Percentiles rank a stretch among this genome's conserved stretches.
These are phyloP conservation scores for Drosophila simulans DNA, from an alignment of 1,140 invertebrate genomes.

Conservation along the genomic window DNA sequence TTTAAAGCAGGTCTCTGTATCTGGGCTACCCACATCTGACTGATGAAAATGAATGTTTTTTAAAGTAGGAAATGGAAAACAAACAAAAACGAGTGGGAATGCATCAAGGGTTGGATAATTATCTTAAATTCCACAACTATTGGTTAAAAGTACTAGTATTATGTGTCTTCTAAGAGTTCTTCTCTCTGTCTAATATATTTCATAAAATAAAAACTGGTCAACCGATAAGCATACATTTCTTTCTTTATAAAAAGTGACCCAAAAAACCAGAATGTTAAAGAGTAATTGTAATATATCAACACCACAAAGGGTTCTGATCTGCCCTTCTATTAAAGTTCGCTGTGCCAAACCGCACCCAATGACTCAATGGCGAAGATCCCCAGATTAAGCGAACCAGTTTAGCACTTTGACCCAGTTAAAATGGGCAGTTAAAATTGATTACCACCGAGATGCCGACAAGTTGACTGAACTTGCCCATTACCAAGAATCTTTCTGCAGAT, in stretches of 20 bases:
- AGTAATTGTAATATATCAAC: constrained; percentile 10
- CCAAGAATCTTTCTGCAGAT: constrained; percentile 49
- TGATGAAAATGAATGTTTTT: constrained; percentile 84
- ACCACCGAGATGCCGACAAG: constrained; percentile 18
- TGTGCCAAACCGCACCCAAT: constrained; percentile 20
- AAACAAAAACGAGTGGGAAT: constrained; percentile 25
- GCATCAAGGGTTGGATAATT: constrained; percentile 17
- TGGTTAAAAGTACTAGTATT: background rate
- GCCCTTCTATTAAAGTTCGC: constrained; percentile 1
- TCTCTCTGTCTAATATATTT: too few species aligned
- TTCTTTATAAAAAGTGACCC: background rate
- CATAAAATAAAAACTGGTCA: too few species aligned
- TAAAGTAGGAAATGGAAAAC: constrained; percentile 83
- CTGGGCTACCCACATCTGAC: constrained; percentile 43
- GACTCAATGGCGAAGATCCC: constrained; percentile 23
- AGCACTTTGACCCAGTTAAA: constrained; percentile 61
- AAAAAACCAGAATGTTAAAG: background rate
- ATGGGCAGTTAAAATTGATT: constrained; percentile 55
- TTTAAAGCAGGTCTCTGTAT: constrained; percentile 25
- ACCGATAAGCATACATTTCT: too few species aligned
- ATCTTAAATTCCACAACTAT: constrained; percentile 27
- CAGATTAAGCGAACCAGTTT: constrained; percentile 31
- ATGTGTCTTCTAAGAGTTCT: too few species aligned
- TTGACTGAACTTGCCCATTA: constrained; percentile 49
- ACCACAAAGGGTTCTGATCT: constrained; percentile 12